Percentiles rank a stretch among this genome's conserved stretches.
Evolutionary conservation across 2,797 vertebrate genomes (phyloP).

Genomic region (Lacerta bilineata): DNA sequence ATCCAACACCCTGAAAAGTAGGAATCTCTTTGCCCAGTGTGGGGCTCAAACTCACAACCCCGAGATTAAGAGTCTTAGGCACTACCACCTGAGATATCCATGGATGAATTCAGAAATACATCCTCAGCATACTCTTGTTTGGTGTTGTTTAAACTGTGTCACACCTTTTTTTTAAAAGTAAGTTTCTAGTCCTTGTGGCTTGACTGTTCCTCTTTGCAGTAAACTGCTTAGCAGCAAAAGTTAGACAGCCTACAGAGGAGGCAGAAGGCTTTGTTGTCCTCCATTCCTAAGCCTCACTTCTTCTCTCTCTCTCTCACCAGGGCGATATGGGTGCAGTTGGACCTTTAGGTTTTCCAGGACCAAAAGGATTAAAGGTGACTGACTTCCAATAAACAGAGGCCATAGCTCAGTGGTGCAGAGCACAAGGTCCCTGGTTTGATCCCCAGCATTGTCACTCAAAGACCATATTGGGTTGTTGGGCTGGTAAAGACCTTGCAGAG

Average conservation of each 20-base stretch:
- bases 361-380: constrained; percentile 94
- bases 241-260: background rate
- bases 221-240: background rate
- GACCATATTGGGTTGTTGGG: background rate
- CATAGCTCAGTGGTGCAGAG: background rate
- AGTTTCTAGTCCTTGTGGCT: background rate
- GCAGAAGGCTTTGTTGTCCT: fast-evolving
- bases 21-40: too few relatives aligned
- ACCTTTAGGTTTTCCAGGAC: constrained; percentile 91
- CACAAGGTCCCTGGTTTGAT: background rate
- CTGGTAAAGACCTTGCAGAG: background rate
- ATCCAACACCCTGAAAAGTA: too few relatives aligned
- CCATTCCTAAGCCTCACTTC: background rate
- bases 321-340: constrained; percentile 94
- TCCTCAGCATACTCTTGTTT: too few relatives aligned
- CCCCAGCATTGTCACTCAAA: background rate
- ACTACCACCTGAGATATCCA: too few relatives aligned
- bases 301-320: constrained; percentile 75
- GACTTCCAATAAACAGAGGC: background rate
- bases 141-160: background rate
- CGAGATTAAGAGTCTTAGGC: too few relatives aligned
- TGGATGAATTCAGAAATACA: background rate
- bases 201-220: background rate
- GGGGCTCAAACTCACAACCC: too few relatives aligned
- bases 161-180: background rate